Evolutionary conservation across 1,140 invertebrate genomes (phyloP).

Genomic region (Teleopsis dalmanni): DNA sequence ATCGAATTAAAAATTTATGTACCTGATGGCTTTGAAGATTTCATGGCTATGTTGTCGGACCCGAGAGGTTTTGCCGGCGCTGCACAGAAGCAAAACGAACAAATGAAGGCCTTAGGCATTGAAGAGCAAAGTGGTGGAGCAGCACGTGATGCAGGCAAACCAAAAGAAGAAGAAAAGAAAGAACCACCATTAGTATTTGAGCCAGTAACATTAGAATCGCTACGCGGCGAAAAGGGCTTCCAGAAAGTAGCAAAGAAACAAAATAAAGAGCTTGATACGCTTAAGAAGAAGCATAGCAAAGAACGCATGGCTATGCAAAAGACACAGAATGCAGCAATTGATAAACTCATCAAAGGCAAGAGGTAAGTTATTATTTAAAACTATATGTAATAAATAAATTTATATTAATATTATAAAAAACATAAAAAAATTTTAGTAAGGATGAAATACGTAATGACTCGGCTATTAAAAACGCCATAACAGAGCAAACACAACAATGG

Average conservation of each 20-base stretch:
- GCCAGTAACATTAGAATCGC: conserved; percentile 80
- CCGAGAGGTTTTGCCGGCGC: conserved; percentile 86
- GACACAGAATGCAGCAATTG: conserved; percentile 87
- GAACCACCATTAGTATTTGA: conserved; percentile 74
- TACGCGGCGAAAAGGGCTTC: conserved; percentile 89
- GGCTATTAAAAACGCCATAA: conserved; percentile 69
- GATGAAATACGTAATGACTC: conserved; percentile 72
- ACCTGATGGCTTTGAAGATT: conserved; percentile 96
- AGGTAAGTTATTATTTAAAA: conserved; percentile 53
- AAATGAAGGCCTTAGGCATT: conserved; percentile 91
- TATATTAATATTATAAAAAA: conserved; percentile 43
- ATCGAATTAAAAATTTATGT: conserved; percentile 99
- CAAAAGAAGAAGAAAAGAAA: conserved; percentile 64
- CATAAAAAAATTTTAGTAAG: conserved; percentile 52
- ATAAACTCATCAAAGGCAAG: conserved; percentile 90
- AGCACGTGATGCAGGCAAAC: conserved; percentile 46
- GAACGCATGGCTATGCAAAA: conserved; percentile 88
- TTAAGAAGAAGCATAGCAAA: conserved; percentile 90
- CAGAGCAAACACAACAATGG: conserved; percentile 90
- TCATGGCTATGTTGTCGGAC: conserved; percentile 96
- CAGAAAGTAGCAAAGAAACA: conserved; percentile 93
- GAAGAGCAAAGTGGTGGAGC: conserved; percentile 62
- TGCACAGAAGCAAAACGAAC: conserved; percentile 77
- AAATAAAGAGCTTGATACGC: conserved; percentile 86
- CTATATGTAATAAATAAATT: not conserved